Percentiles rank a stretch among this genome's conserved stretches.
phyloP scores from a whole-genome alignment of 2,888 invertebrate genomes.

The Sarcophaga caerulescens region DNA sequence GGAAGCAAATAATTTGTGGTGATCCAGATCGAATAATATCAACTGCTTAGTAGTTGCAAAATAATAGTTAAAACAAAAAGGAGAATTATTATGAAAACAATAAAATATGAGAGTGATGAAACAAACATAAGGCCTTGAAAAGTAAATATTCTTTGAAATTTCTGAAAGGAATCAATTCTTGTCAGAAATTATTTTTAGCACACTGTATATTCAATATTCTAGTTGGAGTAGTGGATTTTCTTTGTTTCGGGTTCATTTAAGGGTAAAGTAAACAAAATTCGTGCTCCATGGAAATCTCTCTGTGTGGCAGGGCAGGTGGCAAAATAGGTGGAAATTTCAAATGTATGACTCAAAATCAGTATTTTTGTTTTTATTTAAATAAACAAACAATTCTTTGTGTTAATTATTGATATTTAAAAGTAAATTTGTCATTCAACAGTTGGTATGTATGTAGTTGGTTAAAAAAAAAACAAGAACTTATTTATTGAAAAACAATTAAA shows the following conservation, averaged over 20 bases:
- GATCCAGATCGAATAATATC: no score
- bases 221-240: background rate
- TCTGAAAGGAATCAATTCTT: background rate
- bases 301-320: background rate
- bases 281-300: background rate
- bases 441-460: background rate
- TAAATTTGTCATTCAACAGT: constrained; percentile 39
- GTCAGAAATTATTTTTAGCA: background rate
- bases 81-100: no score
- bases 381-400: background rate
- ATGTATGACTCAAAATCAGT: background rate
- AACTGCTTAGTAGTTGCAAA: no score
- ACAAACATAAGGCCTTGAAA: no score
- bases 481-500: no score
- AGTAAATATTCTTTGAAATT: no score
- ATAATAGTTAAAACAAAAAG: no score
- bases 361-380: background rate
- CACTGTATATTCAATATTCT: background rate
- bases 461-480: no score
- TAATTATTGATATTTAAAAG: constrained; percentile 38
- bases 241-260: no score
- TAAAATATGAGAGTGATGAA: no score
- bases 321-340: background rate
- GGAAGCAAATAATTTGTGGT: no score
- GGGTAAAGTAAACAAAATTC: background rate